Evolutionary conservation across 2,113 vertebrate species (phyloP).

Genomic region (Podilymbus podiceps): DNA sequence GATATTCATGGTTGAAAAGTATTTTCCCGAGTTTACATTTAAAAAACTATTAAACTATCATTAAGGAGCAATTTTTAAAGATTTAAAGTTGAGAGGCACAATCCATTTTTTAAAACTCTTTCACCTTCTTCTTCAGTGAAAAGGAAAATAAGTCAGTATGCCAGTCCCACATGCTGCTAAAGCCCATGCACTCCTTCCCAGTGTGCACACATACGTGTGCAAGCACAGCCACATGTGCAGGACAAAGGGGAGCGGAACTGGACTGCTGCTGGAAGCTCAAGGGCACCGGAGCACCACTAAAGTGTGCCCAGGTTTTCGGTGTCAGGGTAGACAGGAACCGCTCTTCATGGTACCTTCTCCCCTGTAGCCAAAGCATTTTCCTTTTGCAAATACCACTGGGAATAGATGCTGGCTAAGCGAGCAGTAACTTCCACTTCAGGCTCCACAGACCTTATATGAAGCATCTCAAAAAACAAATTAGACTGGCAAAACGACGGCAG

Average conservation of each 20-base stretch:
- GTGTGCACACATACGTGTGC: rapidly evolving
- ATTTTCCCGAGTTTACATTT: constrained; percentile 37
- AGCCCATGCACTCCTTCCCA: neutral
- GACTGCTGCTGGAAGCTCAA: neutral
- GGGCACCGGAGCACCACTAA: neutral
- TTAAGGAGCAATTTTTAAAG: constrained; percentile 42
- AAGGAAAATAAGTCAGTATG: neutral
- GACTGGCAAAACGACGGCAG: neutral
- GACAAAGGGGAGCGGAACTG: neutral
- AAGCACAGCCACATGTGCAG: rapidly evolving
- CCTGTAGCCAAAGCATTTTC: neutral
- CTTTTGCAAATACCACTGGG: neutral
- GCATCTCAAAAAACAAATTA: neutral
- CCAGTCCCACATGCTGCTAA: neutral
- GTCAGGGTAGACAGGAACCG: neutral
- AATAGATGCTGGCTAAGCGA: neutral
- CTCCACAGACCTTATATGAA: neutral
- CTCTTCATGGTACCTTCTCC: neutral
- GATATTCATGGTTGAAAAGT: constrained; percentile 65
- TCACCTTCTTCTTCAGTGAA: neutral
- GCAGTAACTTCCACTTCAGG: neutral
- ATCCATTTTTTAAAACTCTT: constrained; percentile 11
- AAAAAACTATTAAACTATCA: constrained; percentile 59
- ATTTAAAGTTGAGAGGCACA: constrained; percentile 44
- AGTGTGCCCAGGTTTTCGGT: neutral